Conservation (phyloP, 2,888 invertebrate genomes). For the Entomobrya multifasciata region DNA sequence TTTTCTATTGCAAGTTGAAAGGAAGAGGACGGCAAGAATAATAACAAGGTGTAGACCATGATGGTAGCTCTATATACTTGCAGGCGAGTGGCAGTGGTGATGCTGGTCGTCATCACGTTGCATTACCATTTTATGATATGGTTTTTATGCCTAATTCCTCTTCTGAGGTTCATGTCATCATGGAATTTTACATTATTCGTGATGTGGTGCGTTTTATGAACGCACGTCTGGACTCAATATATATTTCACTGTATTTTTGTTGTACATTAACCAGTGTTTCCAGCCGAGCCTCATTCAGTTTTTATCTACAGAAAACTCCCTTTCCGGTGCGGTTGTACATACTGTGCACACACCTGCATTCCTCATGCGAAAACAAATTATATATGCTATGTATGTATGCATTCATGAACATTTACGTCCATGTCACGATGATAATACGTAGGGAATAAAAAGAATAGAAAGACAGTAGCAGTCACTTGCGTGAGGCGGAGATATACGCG, state of each 20-base stretch:
- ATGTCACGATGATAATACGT: too few species aligned
- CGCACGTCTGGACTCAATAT: neutral
- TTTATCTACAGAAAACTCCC: too few species aligned
- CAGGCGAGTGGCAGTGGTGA: constrained; percentile 16
- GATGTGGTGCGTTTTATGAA: neutral
- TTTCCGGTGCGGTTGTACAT: too few species aligned
- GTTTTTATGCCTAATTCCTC: constrained; percentile 36
- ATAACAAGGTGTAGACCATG: neutral
- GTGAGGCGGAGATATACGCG: too few species aligned
- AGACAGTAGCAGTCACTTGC: too few species aligned
- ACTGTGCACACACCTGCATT: neutral
- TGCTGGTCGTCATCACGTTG: constrained; percentile 40
- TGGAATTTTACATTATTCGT: constrained; percentile 1
- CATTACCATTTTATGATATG: constrained; percentile 33
- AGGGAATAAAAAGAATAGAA: too few species aligned
- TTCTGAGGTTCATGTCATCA: constrained; percentile 14
- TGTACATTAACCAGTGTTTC: too few species aligned
- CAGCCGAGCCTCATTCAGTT: too few species aligned
- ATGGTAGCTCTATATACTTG: too few species aligned
- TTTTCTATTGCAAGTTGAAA: neutral
- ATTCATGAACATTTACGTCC: too few species aligned
- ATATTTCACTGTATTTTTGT: too few species aligned
- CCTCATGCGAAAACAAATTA: neutral
- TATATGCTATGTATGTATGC: constrained; percentile 21
- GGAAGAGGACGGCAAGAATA: neutral